Base-by-base conservation (phyloP, 2,797 vertebrate species). In the Catamblyrhynchus diadema region DNA sequence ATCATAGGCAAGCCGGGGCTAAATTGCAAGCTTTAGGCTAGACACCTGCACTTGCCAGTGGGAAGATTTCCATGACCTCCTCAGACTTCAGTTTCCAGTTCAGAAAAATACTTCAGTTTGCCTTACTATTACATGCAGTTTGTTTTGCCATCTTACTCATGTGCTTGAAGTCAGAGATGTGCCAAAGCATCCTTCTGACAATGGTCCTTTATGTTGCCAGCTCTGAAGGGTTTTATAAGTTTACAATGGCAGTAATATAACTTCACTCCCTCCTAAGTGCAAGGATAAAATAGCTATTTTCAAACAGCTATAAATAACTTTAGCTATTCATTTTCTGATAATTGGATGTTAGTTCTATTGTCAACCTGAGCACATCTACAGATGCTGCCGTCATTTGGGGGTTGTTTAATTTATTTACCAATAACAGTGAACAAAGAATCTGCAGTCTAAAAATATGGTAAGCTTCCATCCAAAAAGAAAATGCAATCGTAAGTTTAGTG, bases 351-450 rank as follows among this genome's bases (percentile, higher is more conserved):
- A 74, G 84, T 74, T 94, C 86, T 54, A 39, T 97, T 92, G 81
- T 93, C 84, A 92, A 57, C 79, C 81, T 50, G n/a, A 95, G 92
- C 92, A 91, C 92, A 95, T 87, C 88, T 87, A 65, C 81, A 81
- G 84, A 91, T 78, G 86, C 90, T 89, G 79, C 88, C 2, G 0
- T 93, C 94, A 83, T 78, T 71, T 90, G 60, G 65, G 73, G n/a
- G 39, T 60, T 82, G 79, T 87, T 93, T 93, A 92, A 97, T 97
- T 95, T 96, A 93, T 95, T 95, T 94, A 94, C 71, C 84, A 94
- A 71, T 88, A 93, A 50, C 72, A 89, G 61, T 37, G 84, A 94
- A 90, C 79, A 89, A 94, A 96, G 88, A 74, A 71, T 87, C 90
- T 85, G 65, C 84, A 81, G 50, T 91, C 92, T 93, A n/a, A 92